Evolutionary conservation across 2,888 invertebrate genomes (phyloP), one percentile per base, ranked within the genome.

Genomic region (Physocephala rufipes): DNA sequence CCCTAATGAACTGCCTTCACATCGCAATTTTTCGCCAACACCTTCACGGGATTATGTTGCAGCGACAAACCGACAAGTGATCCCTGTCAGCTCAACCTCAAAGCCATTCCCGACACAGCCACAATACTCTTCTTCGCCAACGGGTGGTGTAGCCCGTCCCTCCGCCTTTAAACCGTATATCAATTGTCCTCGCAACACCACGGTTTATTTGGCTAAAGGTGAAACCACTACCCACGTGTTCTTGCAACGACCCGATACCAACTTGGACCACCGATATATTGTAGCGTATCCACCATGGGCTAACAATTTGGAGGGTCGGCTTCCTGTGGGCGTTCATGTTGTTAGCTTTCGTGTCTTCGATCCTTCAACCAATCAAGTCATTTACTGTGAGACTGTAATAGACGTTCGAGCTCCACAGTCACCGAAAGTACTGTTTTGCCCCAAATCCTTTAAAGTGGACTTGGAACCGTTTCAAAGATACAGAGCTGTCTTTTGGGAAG

Each of bases 191-290:
- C 87, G 88, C 55, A 89, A 90, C 78, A 86, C 91, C 55, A 88
- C 88, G 45, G 88, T 90, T 47, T 87, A 88, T 62, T 85, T 92
- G 62, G 88, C 89, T 2, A 86, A 76, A 1, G 81, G 78, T 0
- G 83, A 85, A 53, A 76, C 73, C 13, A 82, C 79, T 5, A 80
- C 84, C 2, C 82, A 82, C 58, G 82, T 86, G n/a, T 79, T 89
- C 72, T 87, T 90, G 0, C 89, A 85, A 30, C 82, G 81, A 69
- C 89, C 89, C 0, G 83, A 89, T 78, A 90, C 91, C 45, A 91
- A 91, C 82, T 88, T 91, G 79, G 90, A 91, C 81, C 91, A 89
- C 74, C 90, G 90, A 76, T 88, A 89, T 77, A 88, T 91, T 45
- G 87, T 88, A 43, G 88, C 90, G 0, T 87, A 87, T 61, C 91